These are phyloP conservation scores for Sebastes schlegelii DNA, from an alignment of 2,113 vertebrate species.

Conservation along the genomic window DNA sequence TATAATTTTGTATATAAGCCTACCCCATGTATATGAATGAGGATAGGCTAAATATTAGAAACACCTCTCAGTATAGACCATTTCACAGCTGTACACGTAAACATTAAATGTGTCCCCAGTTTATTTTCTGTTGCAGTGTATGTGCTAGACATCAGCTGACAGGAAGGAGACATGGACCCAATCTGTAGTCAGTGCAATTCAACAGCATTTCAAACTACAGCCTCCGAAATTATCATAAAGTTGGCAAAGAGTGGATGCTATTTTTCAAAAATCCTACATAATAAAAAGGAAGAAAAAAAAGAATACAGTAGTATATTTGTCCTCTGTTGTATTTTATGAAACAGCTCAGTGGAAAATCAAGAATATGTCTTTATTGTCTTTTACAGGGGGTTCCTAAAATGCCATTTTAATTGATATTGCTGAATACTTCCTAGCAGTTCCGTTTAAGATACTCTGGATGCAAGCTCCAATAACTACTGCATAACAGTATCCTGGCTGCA, in stretches of 20 bases:
- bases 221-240: not conserved
- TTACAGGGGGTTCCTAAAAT: not conserved
- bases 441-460: not conserved
- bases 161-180: too few species aligned
- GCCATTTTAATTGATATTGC: not conserved
- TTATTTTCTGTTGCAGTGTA: too few species aligned
- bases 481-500: not conserved
- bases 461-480: not conserved
- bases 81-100: too few species aligned
- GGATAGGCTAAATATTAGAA: not conserved
- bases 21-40: not conserved
- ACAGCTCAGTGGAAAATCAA: not conserved
- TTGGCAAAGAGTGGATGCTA: not conserved
- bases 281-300: not conserved
- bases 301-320: not conserved
- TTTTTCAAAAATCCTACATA: not conserved
- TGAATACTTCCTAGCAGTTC: not conserved
- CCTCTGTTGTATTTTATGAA: not conserved
- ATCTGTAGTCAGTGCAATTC: too few species aligned
- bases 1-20: not conserved
- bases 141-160: too few species aligned
- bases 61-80: not conserved
- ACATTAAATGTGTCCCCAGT: too few species aligned
- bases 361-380: not conserved
- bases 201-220: not conserved